Evolutionary conservation across 2,797 vertebrate genomes (phyloP).

Genomic region (Parauchenoglanis ngamensis): DNA sequence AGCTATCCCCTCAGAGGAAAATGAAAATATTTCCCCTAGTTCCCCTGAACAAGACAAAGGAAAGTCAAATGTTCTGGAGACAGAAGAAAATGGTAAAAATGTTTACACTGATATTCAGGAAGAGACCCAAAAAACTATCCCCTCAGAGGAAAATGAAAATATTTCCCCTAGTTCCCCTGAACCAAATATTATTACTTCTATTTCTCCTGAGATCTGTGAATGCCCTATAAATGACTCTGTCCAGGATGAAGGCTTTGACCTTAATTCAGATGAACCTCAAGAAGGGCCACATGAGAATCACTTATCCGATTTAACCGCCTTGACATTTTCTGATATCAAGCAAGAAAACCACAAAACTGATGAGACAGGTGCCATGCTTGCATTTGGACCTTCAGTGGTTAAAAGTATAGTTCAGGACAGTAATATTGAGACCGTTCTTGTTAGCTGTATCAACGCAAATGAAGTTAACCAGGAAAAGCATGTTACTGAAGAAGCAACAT

Average conservation of each 20-base stretch:
- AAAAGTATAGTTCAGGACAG: slow-evolving; percentile 9
- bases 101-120: slow-evolving; percentile 23
- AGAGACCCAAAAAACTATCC: neutral
- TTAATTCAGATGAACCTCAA: slow-evolving; percentile 52
- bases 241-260: slow-evolving; percentile 60
- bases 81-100: slow-evolving; percentile 21
- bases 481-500: slow-evolving; percentile 18
- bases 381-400: slow-evolving; percentile 22
- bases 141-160: slow-evolving; percentile 20
- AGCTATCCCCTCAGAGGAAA: neutral
- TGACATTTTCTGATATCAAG: slow-evolving; percentile 34
- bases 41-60: slow-evolving; percentile 50
- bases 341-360: slow-evolving; percentile 63
- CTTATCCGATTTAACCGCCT: slow-evolving; percentile 14
- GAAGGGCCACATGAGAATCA: slow-evolving; percentile 36
- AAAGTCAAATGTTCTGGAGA: slow-evolving; percentile 4
- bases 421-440: slow-evolving; percentile 9
- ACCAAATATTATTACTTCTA: slow-evolving; percentile 5
- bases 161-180: slow-evolving; percentile 17
- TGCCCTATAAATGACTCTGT: slow-evolving; percentile 52
- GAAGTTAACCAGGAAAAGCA: neutral
- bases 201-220: slow-evolving; percentile 48
- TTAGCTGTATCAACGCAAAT: slow-evolving; percentile 27
- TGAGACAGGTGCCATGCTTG: slow-evolving; percentile 56
- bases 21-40: slow-evolving; percentile 20